These are phyloP conservation scores for Numenius arquata DNA, from an alignment of 2,113 vertebrate species.

Conservation along the genomic window DNA sequence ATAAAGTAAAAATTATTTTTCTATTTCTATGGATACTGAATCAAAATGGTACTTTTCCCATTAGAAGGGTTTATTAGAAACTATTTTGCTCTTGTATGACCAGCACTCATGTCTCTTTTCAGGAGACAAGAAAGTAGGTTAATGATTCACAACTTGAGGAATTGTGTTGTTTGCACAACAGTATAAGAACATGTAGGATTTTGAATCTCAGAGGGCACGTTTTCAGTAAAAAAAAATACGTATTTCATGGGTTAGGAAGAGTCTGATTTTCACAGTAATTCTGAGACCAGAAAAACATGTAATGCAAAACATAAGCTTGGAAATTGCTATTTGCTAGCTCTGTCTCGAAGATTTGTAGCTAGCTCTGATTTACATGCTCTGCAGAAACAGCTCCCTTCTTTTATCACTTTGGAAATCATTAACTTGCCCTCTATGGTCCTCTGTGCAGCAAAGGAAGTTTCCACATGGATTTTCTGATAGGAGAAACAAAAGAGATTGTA, in stretches of 20 bases:
- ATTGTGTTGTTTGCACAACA: not conserved
- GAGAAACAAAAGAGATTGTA: conserved; percentile 50
- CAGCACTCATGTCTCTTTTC: not conserved
- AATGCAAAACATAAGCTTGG: conserved; percentile 45
- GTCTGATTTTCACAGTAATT: conserved; percentile 27
- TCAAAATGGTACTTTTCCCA: not conserved
- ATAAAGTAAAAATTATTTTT: not conserved
- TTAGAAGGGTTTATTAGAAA: not conserved
- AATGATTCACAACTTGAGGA: conserved; percentile 41
- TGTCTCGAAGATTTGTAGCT: conserved; percentile 54
- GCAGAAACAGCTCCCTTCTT: conserved; percentile 48
- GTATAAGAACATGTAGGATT: not conserved
- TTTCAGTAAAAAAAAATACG: conserved; percentile 6
- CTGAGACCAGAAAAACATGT: not conserved
- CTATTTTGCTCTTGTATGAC: not conserved
- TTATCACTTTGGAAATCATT: conserved; percentile 70
- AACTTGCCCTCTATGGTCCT: conserved; percentile 42
- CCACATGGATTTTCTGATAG: conserved; percentile 33
- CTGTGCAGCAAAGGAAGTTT: conserved; percentile 47
- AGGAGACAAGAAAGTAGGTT: conserved; percentile 19
- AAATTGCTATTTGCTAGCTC: conserved; percentile 61
- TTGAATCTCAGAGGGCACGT: not conserved
- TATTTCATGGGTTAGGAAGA: not conserved
- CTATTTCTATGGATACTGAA: not conserved
- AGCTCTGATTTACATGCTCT: conserved; percentile 46